Percentiles rank a stretch among this genome's conserved stretches.
phyloP scores from a whole-genome alignment of 2,797 vertebrate genomes.

The Peromyscus nudipes region DNA sequence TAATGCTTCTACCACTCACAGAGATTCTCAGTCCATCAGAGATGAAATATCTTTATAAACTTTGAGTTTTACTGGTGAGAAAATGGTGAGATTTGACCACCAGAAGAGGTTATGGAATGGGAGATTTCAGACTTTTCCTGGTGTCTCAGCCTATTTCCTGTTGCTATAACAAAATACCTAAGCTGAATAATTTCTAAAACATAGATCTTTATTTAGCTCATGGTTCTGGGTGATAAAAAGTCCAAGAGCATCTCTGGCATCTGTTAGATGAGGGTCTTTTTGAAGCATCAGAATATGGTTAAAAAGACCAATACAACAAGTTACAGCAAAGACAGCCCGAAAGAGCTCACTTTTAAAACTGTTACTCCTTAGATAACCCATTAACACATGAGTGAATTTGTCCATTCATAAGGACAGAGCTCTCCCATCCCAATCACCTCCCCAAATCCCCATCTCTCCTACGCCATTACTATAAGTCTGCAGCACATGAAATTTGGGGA shows the following conservation, averaged over 20 bases:
- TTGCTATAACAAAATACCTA: not conserved
- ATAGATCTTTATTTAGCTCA: not conserved
- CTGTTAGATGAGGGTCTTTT: not conserved
- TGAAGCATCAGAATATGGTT: not conserved
- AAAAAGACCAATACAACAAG: not conserved
- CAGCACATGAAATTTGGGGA: not conserved
- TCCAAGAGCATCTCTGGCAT: not conserved
- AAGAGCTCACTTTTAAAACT: not conserved
- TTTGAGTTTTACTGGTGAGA: conserved; percentile 13
- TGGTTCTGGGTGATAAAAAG: not conserved
- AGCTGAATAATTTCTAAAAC: not conserved
- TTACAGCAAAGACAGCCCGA: not conserved
- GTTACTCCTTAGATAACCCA: not conserved
- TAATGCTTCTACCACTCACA: not conserved
- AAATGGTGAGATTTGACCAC: not conserved
- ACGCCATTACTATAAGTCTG: not conserved
- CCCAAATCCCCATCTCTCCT: not conserved
- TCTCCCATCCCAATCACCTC: not conserved
- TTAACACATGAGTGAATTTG: not conserved
- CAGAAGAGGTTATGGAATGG: not conserved
- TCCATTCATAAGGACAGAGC: not conserved
- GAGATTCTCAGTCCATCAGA: not conserved
- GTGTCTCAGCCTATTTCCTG: not conserved
- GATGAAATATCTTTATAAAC: not conserved
- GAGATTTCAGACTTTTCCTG: not conserved